These are phyloP conservation scores for Sesamia nonagrioides DNA, from an alignment of 1,140 invertebrate genomes.

Conservation along the genomic window DNA sequence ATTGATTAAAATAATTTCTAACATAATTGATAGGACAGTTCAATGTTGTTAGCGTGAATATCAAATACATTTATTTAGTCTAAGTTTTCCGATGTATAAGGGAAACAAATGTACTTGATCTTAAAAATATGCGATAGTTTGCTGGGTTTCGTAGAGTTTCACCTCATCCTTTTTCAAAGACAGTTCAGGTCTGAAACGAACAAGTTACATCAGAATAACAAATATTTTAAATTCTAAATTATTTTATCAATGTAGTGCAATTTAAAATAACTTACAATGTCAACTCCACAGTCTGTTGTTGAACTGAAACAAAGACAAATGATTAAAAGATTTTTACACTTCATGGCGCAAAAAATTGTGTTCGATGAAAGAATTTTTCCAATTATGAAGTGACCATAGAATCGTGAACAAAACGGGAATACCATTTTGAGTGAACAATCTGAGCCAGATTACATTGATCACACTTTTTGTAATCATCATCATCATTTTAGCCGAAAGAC, in stretches of 20 bases:
- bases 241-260: background rate
- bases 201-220: too few relatives aligned
- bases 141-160: constrained; percentile 56
- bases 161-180: constrained; percentile 57
- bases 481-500: too few relatives aligned
- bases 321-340: background rate
- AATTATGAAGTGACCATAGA: background rate
- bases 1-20: constrained; percentile 5
- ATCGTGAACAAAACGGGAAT: background rate
- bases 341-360: background rate
- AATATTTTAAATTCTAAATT: too few relatives aligned
- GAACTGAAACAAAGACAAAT: constrained; percentile 70
- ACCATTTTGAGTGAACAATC: background rate
- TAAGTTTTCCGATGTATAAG: background rate
- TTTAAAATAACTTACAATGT: constrained; percentile 72
- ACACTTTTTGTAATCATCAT: background rate
- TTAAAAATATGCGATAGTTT: constrained; percentile 55
- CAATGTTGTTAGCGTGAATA: constrained; percentile 2
- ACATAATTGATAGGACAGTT: background rate
- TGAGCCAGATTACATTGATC: background rate
- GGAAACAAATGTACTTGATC: background rate
- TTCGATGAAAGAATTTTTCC: constrained; percentile 2
- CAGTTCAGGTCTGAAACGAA: constrained; percentile 55
- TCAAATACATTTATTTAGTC: background rate
- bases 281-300: constrained; percentile 75